phyloP scores from a whole-genome alignment of 2,113 vertebrate genomes.

The Chaenocephalus aceratus region DNA sequence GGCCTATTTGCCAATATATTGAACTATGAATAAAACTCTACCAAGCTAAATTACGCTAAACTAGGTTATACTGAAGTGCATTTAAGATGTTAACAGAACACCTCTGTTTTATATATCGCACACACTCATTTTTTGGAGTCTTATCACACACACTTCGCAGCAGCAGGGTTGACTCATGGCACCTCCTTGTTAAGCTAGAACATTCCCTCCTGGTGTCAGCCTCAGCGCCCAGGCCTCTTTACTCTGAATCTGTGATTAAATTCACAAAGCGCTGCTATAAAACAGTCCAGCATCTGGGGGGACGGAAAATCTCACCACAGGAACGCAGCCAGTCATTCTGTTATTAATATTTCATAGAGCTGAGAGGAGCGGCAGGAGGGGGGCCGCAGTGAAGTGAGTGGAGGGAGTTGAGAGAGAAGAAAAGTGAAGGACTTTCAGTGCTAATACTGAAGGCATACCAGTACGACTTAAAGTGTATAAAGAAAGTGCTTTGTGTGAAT shows the following conservation, averaged over 20 bases:
- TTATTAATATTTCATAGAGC: conserved; percentile 83
- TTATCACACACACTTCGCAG: conserved; percentile 56
- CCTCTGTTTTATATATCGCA: conserved; percentile 15
- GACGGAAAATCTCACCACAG: conserved; percentile 75
- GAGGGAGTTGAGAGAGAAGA: conserved; percentile 30
- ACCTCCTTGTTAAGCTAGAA: conserved; percentile 76
- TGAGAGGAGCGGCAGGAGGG: conserved; percentile 35
- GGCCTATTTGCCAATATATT: background rate
- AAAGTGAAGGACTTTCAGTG: conserved; percentile 28
- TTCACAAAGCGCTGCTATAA: conserved; percentile 80
- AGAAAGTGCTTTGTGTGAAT: conserved; percentile 3
- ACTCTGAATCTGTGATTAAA: conserved; percentile 75
- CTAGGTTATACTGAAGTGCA: background rate
- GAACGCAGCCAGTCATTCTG: conserved; percentile 77
- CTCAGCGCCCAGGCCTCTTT: conserved; percentile 57
- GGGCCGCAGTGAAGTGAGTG: conserved; percentile 7
- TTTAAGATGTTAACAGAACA: background rate
- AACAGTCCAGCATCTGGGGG: conserved; percentile 80
- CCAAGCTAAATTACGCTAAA: background rate
- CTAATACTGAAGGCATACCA: conserved; percentile 7
- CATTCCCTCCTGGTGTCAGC: conserved; percentile 63
- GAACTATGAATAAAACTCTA: background rate
- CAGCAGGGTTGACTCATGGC: conserved; percentile 60
- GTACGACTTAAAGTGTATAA: background rate
- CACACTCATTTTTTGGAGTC: conserved; percentile 14